Percentiles rank a stretch among this genome's conserved stretches.
These are phyloP conservation scores for Phrynocephalus guinanensis DNA, from an alignment of 2,797 vertebrate genomes.

Conservation along the genomic window DNA sequence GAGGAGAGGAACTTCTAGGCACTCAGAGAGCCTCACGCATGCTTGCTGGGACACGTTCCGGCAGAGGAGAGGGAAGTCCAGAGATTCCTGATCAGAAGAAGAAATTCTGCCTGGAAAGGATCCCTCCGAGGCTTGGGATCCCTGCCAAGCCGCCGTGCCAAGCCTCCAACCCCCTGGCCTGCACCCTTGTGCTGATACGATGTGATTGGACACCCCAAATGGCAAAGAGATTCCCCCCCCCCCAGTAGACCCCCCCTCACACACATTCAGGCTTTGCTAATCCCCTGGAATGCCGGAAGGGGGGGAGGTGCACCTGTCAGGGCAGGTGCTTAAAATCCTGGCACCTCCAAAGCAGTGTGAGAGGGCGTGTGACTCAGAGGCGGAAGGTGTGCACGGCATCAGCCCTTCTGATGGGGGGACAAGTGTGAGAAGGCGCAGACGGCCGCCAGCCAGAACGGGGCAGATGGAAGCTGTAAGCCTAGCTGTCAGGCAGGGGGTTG, in stretches of 20 bases:
- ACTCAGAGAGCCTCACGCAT: neutral
- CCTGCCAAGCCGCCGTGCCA: conserved; percentile 26
- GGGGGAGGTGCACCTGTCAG: conserved; percentile 42
- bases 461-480: no score
- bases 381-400: neutral
- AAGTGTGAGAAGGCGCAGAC: neutral
- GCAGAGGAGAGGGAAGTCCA: conserved; percentile 41
- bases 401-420: neutral
- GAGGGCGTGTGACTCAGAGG: neutral
- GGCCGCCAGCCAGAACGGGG: no score
- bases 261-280: neutral
- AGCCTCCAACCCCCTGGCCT: conserved; percentile 24
- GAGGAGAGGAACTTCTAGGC: conserved; percentile 5
- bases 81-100: conserved; percentile 41
- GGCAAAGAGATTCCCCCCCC: conserved; percentile 8
- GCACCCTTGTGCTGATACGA: conserved; percentile 34
- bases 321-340: neutral
- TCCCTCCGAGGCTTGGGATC: conserved; percentile 46
- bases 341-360: neutral
- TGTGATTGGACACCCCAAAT: conserved; percentile 11
- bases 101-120: conserved; percentile 43
- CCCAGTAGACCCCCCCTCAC: neutral
- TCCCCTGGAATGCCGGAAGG: conserved; percentile 2
- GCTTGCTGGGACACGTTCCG: neutral
- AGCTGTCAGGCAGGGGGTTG: neutral